Evolutionary conservation across 2,113 vertebrate genomes (phyloP).

Genomic region (Entosphenus tridentatus): DNA sequence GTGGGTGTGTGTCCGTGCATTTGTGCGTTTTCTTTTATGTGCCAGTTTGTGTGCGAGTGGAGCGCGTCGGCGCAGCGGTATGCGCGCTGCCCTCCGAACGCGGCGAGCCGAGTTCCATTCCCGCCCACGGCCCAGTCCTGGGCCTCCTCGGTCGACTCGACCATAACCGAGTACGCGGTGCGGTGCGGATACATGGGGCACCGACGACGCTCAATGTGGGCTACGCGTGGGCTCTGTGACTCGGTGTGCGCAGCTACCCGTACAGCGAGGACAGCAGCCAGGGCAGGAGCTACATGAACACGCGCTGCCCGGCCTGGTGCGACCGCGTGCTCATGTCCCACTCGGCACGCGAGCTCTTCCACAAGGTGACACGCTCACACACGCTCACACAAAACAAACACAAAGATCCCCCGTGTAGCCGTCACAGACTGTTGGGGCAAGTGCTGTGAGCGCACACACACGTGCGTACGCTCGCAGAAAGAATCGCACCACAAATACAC

Average conservation of each 20-base stretch:
- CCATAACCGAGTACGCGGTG: too few relatives aligned
- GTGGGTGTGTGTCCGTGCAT: background rate
- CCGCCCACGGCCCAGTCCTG: too few relatives aligned
- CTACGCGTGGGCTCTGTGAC: too few relatives aligned
- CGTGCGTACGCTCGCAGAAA: background rate
- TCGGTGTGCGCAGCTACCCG: slow-evolving; percentile 26
- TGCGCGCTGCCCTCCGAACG: too few relatives aligned
- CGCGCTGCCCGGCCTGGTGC: slow-evolving; percentile 45
- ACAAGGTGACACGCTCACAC: slow-evolving; percentile 19
- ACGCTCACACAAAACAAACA: background rate
- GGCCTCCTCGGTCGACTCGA: too few relatives aligned
- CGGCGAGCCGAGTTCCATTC: too few relatives aligned
- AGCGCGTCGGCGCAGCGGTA: background rate
- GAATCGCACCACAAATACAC: background rate
- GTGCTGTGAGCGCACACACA: background rate
- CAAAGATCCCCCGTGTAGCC: background rate
- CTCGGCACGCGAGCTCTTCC: slow-evolving; percentile 17
- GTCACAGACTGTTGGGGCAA: background rate
- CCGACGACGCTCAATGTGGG: too few relatives aligned
- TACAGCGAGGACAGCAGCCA: slow-evolving; percentile 38
- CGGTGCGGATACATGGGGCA: too few relatives aligned
- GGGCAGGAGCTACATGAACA: slow-evolving; percentile 40
- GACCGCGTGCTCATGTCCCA: slow-evolving; percentile 41
- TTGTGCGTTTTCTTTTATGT: background rate
- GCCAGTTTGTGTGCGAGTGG: background rate